A percentile compares a stretch with the other conserved stretches of the same genome.
phyloP scores from a whole-genome alignment of 2,888 invertebrate genomes.

The Prosapia bicincta region DNA sequence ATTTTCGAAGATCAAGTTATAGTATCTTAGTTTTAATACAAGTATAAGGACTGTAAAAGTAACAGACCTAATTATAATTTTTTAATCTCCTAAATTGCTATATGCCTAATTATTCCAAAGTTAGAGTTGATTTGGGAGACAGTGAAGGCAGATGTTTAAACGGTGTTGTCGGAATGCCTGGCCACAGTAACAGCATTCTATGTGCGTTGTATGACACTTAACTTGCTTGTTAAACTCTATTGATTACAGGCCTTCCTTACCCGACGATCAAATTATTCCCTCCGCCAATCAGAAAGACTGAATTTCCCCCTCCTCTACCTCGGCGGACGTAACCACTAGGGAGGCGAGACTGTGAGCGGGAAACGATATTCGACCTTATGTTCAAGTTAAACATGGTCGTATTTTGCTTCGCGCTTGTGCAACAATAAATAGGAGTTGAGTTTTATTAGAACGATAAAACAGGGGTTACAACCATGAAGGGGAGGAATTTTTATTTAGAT shows the following conservation, averaged over 20 bases:
- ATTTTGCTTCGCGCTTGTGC: not conserved
- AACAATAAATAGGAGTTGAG: conserved; percentile 30
- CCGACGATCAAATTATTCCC: conserved; percentile 15
- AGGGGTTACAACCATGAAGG: conserved; percentile 31
- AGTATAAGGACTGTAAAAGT: too few relatives aligned
- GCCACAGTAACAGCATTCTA: too few relatives aligned
- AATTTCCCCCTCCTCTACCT: conserved; percentile 6
- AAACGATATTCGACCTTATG: conserved; percentile 18
- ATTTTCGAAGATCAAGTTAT: too few relatives aligned
- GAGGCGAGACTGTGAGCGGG: not conserved
- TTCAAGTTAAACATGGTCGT: not conserved
- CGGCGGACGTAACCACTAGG: not conserved
- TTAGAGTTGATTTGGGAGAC: too few relatives aligned
- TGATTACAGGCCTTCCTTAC: conserved; percentile 10
- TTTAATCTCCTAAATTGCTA: too few relatives aligned
- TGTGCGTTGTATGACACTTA: not conserved
- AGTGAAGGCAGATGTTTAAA: too few relatives aligned
- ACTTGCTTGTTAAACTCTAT: not conserved
- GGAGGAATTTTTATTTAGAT: conserved; percentile 31
- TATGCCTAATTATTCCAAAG: too few relatives aligned
- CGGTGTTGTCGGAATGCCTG: too few relatives aligned
- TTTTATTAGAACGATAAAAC: conserved; percentile 33
- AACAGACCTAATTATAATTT: too few relatives aligned
- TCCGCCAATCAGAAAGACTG: conserved; percentile 15
- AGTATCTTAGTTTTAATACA: too few relatives aligned